Conservation (phyloP, 1,140 invertebrate genomes). For the Medauroidea extradentata region DNA sequence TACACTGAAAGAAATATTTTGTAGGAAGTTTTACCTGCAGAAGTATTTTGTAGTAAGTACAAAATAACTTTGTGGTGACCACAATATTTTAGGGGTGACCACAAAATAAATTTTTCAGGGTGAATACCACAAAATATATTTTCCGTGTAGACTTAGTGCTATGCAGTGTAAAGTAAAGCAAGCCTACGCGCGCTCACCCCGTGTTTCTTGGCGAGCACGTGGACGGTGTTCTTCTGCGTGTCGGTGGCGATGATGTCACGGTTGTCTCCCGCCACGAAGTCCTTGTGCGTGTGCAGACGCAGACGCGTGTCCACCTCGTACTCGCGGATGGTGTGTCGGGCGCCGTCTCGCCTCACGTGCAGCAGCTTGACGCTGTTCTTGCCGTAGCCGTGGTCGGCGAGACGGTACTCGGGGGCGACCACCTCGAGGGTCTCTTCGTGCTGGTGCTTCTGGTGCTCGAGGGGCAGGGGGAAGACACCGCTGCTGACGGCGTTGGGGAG, state of each 20-base stretch:
- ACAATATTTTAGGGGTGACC: too few relatives aligned
- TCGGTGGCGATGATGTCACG: slow-evolving; percentile 73
- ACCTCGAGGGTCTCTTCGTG: not conserved
- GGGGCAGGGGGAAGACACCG: too few relatives aligned
- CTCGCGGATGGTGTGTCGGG: slow-evolving; percentile 62
- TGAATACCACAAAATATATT: too few relatives aligned
- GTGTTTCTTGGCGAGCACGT: slow-evolving; percentile 68
- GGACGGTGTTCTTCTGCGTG: slow-evolving; percentile 79
- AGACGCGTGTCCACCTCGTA: slow-evolving; percentile 68
- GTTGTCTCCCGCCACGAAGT: slow-evolving; percentile 61
- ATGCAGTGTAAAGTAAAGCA: too few relatives aligned
- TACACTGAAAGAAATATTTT: too few relatives aligned
- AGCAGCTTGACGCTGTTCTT: slow-evolving; percentile 69
- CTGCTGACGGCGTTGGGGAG: too few relatives aligned
- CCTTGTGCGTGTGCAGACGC: slow-evolving; percentile 60
- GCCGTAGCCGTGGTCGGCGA: slow-evolving; percentile 65
- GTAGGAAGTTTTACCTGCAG: too few relatives aligned
- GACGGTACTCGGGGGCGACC: slow-evolving; percentile 44
- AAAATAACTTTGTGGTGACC: too few relatives aligned
- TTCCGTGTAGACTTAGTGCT: too few relatives aligned
- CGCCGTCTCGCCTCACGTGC: slow-evolving; percentile 58
- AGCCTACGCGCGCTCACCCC: slow-evolving; percentile 43
- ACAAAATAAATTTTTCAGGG: too few relatives aligned
- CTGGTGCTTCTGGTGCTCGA: not conserved
- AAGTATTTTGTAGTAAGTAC: too few relatives aligned